Conservation (phyloP, 2,888 invertebrate species). For the Dicycla oo region DNA sequence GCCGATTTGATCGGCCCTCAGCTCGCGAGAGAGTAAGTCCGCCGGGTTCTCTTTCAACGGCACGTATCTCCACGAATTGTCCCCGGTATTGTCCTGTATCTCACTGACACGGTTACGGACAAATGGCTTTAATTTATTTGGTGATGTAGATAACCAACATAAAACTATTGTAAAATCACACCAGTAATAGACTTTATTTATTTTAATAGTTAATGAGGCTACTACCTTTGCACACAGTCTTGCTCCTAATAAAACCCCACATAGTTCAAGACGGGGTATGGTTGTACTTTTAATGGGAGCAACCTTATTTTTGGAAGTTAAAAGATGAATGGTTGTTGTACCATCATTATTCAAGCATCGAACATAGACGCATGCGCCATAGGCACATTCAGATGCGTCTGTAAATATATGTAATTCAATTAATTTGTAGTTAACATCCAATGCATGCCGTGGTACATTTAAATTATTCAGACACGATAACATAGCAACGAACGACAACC, state of each 20-base stretch:
- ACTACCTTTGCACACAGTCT: too few relatives aligned
- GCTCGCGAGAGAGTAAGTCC: neutral
- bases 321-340: neutral
- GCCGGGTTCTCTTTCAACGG: constrained; percentile 13
- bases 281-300: too few relatives aligned
- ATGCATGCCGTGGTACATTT: constrained; percentile 3
- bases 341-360: neutral
- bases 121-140: too few relatives aligned
- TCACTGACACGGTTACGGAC: too few relatives aligned
- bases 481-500: constrained; percentile 9
- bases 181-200: too few relatives aligned
- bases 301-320: neutral
- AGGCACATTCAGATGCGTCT: constrained; percentile 2
- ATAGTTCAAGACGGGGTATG: too few relatives aligned
- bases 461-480: constrained; percentile 14
- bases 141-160: too few relatives aligned
- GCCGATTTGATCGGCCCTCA: constrained; percentile 3
- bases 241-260: too few relatives aligned
- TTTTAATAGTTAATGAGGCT: too few relatives aligned
- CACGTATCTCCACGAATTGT: constrained; percentile 1
- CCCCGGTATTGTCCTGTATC: constrained; percentile 3
- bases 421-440: neutral
- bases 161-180: too few relatives aligned
- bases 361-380: constrained; percentile 11
- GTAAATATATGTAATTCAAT: constrained; percentile 7